A percentile compares a stretch with the other conserved stretches of the same genome.
These are phyloP conservation scores for Dichetophora obliterata DNA, from an alignment of 2,888 invertebrate genomes.

Conservation along the genomic window DNA sequence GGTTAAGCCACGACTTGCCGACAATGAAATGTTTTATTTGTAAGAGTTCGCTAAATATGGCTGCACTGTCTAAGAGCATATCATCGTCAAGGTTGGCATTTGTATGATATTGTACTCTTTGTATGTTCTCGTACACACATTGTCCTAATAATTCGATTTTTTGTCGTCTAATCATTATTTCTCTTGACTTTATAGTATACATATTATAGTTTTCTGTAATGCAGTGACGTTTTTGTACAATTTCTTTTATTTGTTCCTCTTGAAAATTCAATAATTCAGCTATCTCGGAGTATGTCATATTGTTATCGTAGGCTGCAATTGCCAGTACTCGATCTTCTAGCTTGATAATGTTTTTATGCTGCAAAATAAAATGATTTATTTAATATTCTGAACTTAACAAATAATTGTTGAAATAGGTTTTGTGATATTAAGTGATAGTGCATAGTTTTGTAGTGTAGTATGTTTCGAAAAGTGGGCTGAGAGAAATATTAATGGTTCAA, in stretches of 20 bases:
- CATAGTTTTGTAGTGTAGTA: no score
- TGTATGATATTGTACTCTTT: constrained; percentile 51
- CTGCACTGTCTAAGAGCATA: constrained; percentile 57
- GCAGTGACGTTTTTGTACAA: constrained; percentile 47
- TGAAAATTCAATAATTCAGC: constrained; percentile 55
- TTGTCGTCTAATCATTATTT: constrained; percentile 28
- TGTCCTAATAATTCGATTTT: constrained; percentile 55
- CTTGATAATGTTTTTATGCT: constrained; percentile 50
- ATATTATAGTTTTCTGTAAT: background rate
- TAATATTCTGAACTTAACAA: no score
- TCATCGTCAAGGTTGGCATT: constrained; percentile 60
- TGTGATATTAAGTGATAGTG: no score
- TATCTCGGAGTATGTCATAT: constrained; percentile 53
- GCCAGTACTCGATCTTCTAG: constrained; percentile 54
- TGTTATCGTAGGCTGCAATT: constrained; percentile 53
- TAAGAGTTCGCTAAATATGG: constrained; percentile 59
- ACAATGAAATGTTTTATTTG: constrained; percentile 58
- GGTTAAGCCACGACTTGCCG: constrained; percentile 62
- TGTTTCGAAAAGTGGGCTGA: no score
- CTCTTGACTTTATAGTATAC: background rate
- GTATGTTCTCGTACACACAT: constrained; percentile 55
- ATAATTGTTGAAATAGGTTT: no score
- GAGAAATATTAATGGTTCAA: no score
- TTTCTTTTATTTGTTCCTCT: constrained; percentile 57
- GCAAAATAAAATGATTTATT: no score